Evolutionary conservation across 2,113 vertebrate species (phyloP).

Genomic region (Esox niger): DNA sequence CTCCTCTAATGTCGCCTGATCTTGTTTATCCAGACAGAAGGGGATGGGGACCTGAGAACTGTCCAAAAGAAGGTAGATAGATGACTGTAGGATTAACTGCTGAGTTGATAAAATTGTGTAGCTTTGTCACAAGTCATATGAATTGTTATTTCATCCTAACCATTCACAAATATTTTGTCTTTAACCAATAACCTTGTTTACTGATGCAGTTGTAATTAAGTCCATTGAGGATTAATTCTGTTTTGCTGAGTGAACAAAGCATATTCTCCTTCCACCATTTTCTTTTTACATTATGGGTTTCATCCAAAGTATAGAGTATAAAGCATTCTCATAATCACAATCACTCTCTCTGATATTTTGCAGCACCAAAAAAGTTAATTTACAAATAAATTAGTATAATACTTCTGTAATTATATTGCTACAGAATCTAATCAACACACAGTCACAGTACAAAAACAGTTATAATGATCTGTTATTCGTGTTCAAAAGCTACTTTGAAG

Average conservation of each 20-base stretch:
- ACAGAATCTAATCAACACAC: background rate
- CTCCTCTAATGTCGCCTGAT: background rate
- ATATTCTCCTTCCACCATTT: background rate
- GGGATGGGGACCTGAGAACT: background rate
- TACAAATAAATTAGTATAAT: background rate
- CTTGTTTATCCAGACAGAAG: no score
- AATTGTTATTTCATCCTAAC: no score
- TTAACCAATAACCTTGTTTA: no score
- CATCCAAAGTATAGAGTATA: no score
- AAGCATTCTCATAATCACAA: background rate
- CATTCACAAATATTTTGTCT: no score
- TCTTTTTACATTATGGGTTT: background rate
- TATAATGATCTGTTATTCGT: slow-evolving; percentile 2
- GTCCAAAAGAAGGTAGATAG: background rate
- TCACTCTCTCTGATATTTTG: background rate
- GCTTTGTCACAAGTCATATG: no score
- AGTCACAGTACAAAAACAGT: slow-evolving; percentile 10
- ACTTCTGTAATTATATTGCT: background rate
- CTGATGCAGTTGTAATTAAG: background rate
- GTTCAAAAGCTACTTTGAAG: slow-evolving; percentile 5
- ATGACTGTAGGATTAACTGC: background rate
- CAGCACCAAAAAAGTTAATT: background rate
- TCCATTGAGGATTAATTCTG: background rate
- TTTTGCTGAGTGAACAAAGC: background rate
- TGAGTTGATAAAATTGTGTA: background rate